Conservation (phyloP, 2,888 invertebrate species). For the Isoperla grammatica region DNA sequence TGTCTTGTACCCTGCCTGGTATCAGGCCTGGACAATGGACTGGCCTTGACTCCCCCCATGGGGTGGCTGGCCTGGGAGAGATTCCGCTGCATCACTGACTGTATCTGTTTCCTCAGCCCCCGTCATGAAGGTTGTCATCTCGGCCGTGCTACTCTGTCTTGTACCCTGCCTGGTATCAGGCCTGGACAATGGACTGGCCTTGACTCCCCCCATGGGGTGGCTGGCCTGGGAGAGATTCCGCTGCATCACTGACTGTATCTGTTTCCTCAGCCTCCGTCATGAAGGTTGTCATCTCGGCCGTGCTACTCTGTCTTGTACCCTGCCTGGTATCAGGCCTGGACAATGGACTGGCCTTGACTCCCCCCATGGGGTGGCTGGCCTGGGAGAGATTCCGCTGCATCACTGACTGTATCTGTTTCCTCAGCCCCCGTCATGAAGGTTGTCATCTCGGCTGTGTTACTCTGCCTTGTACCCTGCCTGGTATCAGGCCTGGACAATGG, state of each 20-base stretch:
- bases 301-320: constrained; percentile 59
- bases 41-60: constrained; percentile 63
- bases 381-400: too few relatives aligned
- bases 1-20: too few relatives aligned
- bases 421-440: too few relatives aligned
- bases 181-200: constrained; percentile 58
- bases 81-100: constrained; percentile 43
- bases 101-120: too few relatives aligned
- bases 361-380: neutral
- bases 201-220: constrained; percentile 70
- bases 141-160: too few relatives aligned
- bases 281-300: constrained; percentile 50
- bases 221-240: constrained; percentile 62
- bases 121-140: too few relatives aligned
- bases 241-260: constrained; percentile 61
- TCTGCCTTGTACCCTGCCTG: too few relatives aligned
- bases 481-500: constrained; percentile 52
- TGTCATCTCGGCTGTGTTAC: too few relatives aligned
- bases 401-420: too few relatives aligned
- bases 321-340: constrained; percentile 55
- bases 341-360: neutral
- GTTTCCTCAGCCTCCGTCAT: too few relatives aligned
- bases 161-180: constrained; percentile 23
- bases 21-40: constrained; percentile 51
- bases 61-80: constrained; percentile 68